Evolutionary conservation across 2,797 vertebrate genomes (phyloP).

Genomic region (Poeciliopsis infans): DNA sequence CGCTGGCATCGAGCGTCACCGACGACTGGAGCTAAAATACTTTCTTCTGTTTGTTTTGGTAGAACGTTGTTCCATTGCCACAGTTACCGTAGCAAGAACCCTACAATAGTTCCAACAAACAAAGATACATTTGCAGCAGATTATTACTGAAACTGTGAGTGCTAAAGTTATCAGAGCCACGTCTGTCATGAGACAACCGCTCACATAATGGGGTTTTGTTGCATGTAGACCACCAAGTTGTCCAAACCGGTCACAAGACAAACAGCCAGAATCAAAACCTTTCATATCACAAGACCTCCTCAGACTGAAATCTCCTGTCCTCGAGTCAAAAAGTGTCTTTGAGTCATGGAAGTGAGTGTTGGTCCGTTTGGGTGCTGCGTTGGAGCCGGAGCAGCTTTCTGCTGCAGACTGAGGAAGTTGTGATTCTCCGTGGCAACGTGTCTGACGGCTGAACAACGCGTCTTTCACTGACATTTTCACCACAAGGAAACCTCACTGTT

Average conservation of each 20-base stretch:
- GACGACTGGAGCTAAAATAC: no score
- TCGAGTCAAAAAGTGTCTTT: neutral
- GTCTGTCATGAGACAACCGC: conserved; percentile 33
- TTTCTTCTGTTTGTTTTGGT: no score
- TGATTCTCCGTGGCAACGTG: neutral
- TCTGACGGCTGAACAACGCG: conserved; percentile 28
- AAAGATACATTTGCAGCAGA: neutral
- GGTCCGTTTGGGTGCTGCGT: neutral
- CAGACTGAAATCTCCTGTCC: conserved; percentile 1
- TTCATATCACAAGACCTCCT: conserved; percentile 43
- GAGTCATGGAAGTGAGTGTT: neutral
- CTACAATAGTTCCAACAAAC: no score
- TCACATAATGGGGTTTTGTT: conserved; percentile 35
- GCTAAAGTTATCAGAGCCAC: conserved; percentile 2
- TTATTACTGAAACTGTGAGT: neutral
- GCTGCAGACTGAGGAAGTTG: conserved; percentile 16
- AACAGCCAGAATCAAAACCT: conserved; percentile 25
- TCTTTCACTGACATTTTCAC: conserved; percentile 32
- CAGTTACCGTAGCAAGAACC: no score
- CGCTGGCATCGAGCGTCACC: neutral
- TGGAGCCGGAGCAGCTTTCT: conserved; percentile 2
- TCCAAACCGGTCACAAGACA: conserved; percentile 50
- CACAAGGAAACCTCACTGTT: conserved; percentile 5
- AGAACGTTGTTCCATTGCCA: no score
- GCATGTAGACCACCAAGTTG: conserved; percentile 19